Evolutionary conservation across 1,140 invertebrate species (phyloP).

Genomic region (Rhopalosiphum padi): DNA sequence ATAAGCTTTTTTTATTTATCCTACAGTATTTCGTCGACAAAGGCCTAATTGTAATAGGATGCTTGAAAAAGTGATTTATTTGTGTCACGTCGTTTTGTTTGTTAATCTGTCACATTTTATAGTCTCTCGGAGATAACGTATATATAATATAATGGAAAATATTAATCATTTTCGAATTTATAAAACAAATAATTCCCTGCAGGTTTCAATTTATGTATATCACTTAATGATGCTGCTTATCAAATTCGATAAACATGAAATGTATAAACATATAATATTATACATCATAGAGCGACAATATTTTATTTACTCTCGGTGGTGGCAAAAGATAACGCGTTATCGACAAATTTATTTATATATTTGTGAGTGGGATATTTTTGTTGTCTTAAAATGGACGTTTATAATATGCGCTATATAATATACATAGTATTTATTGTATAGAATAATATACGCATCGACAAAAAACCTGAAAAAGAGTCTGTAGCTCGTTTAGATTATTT

Average conservation of each 20-base stretch:
- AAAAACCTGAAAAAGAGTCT: neutral
- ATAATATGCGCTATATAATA: neutral
- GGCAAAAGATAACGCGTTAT: constrained; percentile 36
- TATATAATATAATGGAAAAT: neutral
- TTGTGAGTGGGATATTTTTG: constrained; percentile 15
- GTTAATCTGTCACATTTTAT: neutral
- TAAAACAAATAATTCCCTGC: neutral
- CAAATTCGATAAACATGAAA: neutral
- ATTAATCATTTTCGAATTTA: neutral
- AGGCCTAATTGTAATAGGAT: neutral
- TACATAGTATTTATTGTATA: neutral
- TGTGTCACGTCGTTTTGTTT: neutral
- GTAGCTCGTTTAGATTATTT: neutral
- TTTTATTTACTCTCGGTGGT: neutral
- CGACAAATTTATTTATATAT: neutral
- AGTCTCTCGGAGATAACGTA: neutral
- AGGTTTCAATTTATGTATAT: neutral
- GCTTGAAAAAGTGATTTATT: constrained; percentile 22
- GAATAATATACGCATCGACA: neutral
- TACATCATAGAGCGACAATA: neutral
- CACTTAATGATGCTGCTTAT: neutral
- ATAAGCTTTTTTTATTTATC: neutral
- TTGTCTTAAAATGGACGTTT: neutral
- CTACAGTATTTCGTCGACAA: neutral
- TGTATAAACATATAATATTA: neutral